phyloP scores from a whole-genome alignment of 2,888 invertebrate species.

The Vesta saturnalis region DNA sequence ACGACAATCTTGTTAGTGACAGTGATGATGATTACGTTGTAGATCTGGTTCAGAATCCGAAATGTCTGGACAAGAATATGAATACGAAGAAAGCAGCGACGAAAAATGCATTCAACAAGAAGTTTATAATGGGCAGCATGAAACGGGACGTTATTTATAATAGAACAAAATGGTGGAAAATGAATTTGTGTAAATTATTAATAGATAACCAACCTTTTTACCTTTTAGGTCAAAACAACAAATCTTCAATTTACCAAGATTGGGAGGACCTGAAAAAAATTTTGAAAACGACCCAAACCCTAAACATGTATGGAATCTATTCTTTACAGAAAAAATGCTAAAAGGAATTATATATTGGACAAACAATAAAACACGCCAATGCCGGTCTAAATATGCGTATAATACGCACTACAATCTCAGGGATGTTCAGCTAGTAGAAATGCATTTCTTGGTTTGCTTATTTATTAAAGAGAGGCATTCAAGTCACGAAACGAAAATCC shows the following conservation, averaged over 20 bases:
- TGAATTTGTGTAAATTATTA: too few relatives aligned
- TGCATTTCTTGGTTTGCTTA: constrained; percentile 13
- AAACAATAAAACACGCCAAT: background rate
- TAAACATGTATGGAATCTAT: background rate
- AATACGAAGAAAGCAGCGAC: too few relatives aligned
- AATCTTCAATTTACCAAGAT: constrained; percentile 5
- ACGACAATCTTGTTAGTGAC: too few relatives aligned
- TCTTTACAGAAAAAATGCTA: constrained; percentile 15
- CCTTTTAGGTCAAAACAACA: too few relatives aligned
- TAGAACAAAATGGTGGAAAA: too few relatives aligned
- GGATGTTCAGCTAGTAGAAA: background rate
- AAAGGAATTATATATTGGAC: background rate
- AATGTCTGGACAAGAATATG: too few relatives aligned
- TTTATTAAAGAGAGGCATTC: constrained; percentile 12
- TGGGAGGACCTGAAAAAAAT: constrained; percentile 9
- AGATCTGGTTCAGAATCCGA: too few relatives aligned
- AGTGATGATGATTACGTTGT: too few relatives aligned
- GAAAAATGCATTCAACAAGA: too few relatives aligned
- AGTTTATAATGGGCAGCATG: too few relatives aligned
- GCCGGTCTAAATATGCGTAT: background rate
- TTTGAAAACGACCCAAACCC: background rate
- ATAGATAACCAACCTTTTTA: too few relatives aligned
- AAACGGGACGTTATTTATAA: too few relatives aligned
- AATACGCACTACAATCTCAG: background rate
- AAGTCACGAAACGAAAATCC: constrained; percentile 17